A percentile compares a stretch with the other conserved stretches of the same genome.
phyloP scores from a whole-genome alignment of 2,113 vertebrate genomes.

The Gorsachius goisagi region DNA sequence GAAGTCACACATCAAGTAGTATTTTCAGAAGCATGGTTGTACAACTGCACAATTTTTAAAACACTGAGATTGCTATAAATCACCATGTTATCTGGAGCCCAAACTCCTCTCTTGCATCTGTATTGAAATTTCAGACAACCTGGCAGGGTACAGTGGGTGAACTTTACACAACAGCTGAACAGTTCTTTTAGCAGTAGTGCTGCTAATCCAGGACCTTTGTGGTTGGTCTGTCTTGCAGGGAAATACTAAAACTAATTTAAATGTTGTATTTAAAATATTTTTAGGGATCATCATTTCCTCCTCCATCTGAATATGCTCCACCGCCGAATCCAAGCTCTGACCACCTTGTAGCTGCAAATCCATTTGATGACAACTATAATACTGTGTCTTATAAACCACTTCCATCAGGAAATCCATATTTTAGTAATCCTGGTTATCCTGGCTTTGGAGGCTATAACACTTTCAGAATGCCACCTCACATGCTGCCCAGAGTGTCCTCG shows the following conservation, averaged over 20 bases:
- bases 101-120: not conserved
- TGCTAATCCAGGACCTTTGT: not conserved
- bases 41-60: not conserved
- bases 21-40: not conserved
- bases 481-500: constrained; percentile 75
- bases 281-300: constrained; percentile 77
- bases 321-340: constrained; percentile 84
- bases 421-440: constrained; percentile 73
- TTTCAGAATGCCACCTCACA: constrained; percentile 80
- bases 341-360: constrained; percentile 86
- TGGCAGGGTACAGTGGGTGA: not conserved
- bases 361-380: constrained; percentile 86
- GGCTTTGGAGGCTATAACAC: constrained; percentile 76
- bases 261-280: constrained; percentile 65
- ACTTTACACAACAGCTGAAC: constrained; percentile 2
- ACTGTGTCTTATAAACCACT: constrained; percentile 77
- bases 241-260: constrained; percentile 35
- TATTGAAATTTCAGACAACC: constrained; percentile 34
- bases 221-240: not conserved
- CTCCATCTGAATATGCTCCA: constrained; percentile 86
- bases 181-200: not conserved
- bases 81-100: not conserved
- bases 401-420: constrained; percentile 72
- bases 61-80: not conserved
- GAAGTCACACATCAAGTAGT: not conserved